Evolutionary conservation across 2,113 vertebrate species (phyloP).

Genomic region (Salvelinus fontinalis): DNA sequence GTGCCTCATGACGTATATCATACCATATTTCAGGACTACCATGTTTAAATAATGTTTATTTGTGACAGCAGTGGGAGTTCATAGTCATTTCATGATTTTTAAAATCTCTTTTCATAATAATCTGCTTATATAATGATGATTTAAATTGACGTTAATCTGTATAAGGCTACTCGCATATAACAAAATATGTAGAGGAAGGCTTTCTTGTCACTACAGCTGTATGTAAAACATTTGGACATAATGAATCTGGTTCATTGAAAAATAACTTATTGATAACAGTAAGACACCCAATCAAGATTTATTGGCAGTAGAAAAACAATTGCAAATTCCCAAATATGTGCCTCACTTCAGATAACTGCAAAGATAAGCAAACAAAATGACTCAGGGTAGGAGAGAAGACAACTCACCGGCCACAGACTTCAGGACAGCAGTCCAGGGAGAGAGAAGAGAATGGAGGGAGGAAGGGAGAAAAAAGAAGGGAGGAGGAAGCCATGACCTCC

Average conservation of each 20-base stretch:
- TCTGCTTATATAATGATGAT: no score
- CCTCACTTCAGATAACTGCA: background rate
- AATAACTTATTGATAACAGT: background rate
- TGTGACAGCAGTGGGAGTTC: background rate
- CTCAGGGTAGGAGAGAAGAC: conserved; percentile 11
- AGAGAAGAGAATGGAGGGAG: conserved; percentile 22
- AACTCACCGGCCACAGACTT: conserved; percentile 10
- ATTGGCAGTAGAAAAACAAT: conserved; percentile 41
- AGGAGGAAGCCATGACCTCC: conserved; percentile 67
- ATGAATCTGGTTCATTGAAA: background rate
- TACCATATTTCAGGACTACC: background rate
- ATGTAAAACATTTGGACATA: background rate
- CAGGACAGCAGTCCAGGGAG: conserved; percentile 38
- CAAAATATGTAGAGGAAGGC: no score
- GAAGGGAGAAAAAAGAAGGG: conserved; percentile 10
- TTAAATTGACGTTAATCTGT: no score
- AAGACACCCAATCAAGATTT: conserved; percentile 19
- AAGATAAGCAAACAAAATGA: conserved; percentile 6
- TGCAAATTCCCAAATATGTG: conserved; percentile 6
- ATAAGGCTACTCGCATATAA: no score
- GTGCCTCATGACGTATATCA: background rate
- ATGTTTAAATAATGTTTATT: background rate
- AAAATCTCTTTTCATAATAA: no score
- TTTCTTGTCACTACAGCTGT: background rate
- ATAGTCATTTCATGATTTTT: background rate